Base-by-base conservation (phyloP, 2,888 invertebrate species). In the Cataglyphis rosenhaueri region DNA sequence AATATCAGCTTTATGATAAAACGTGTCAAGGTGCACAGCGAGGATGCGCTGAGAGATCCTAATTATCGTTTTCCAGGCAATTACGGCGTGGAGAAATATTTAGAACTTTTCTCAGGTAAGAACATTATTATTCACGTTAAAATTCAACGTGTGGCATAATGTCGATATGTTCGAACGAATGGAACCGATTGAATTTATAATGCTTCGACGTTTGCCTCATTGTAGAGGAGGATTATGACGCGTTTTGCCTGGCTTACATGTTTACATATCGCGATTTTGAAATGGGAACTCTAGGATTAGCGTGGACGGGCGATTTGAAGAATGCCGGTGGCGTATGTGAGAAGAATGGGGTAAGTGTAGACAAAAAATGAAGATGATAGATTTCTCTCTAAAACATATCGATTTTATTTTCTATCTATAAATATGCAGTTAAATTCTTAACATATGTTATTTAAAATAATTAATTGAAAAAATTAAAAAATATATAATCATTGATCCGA, bases 301-400 rank as follows among this genome's bases (percentile, higher is more conserved):
- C 99, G 8, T 99, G 99, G 99, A 99, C 99, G 0, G 98, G 98
- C 0, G 98, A 98, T 95, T 95, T 98, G 61, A 98, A 98, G 94
- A 98, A 98, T 94, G 98, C 99, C 38, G 99, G 99, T 10, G 99
- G 99, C 44, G 99, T 99, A 86, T 99, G 99, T 95, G 99, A 99
- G 95, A 98, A 98, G 94, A 98, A 98, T 95, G 98, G 98, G 95
- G 98, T 98, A 96, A 96, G 97, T 95, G 15, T 10, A n/a, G 18
- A 2, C 18, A 61, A 25, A 57, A 38, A n/a, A 8, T 41, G 10
- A 52, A 52, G n/a, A 44, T 35, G 66, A 38, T 41, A 38, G 8
- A 61, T 5, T 48, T 18, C 10, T 52, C 18, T 21, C 29, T 35
- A 52, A 52, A 65, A 35, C 21, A 21, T 35, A 15, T 32, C 18